These are phyloP conservation scores for Toxotes chatareus DNA, from an alignment of 2,113 vertebrate species.

Conservation along the genomic window DNA sequence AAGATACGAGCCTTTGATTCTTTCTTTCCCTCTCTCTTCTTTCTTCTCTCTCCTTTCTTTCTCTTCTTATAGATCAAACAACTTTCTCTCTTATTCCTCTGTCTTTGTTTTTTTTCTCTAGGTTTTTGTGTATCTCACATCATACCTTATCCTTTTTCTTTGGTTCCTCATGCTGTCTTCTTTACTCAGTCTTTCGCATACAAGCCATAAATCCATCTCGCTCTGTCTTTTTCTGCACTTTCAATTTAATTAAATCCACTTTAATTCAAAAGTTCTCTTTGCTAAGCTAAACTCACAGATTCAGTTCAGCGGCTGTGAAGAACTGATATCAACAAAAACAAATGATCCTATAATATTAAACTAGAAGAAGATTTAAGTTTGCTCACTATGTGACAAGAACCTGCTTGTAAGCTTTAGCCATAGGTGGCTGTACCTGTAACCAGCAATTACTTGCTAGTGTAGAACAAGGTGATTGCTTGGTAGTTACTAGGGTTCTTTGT, in stretches of 20 bases:
- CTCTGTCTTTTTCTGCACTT: neutral
- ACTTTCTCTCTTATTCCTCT: neutral
- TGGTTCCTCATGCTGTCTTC: neutral
- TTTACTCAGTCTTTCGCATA: neutral
- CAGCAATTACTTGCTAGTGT: no score
- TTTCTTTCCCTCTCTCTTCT: neutral
- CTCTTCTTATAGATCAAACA: neutral
- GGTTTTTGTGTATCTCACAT: neutral
- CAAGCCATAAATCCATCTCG: neutral
- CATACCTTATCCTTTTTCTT: neutral
- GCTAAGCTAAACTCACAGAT: neutral
- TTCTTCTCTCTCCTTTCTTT: neutral
- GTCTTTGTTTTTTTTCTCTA: neutral
- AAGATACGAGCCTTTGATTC: conserved; percentile 48
- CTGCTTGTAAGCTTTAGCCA: no score
- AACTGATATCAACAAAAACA: neutral
- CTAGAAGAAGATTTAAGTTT: no score
- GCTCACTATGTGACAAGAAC: no score
- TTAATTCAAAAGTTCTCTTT: neutral
- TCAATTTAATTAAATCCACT: neutral
- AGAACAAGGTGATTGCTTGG: no score
- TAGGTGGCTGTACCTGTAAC: no score
- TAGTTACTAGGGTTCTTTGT: no score
- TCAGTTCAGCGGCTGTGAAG: no score
- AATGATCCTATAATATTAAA: no score